These are phyloP conservation scores for Paguma larvata DNA, from an alignment of 2,797 vertebrate species.

Conservation along the genomic window DNA sequence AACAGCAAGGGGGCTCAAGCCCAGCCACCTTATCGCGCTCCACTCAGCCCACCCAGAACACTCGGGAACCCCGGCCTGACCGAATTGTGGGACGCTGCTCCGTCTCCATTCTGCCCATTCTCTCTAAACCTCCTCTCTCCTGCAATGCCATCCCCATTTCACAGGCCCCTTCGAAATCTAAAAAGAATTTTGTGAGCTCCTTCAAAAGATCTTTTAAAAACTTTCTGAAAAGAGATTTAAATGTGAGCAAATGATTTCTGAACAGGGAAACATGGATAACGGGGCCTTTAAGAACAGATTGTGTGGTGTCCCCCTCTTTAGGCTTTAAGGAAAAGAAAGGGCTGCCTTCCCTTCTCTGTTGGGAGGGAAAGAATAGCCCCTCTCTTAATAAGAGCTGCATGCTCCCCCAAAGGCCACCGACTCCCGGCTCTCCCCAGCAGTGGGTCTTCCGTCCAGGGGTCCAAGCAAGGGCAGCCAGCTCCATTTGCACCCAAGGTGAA, in stretches of 20 bases:
- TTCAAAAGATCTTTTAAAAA: background rate
- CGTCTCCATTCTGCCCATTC: background rate
- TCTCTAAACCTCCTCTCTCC: background rate
- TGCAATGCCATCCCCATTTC: background rate
- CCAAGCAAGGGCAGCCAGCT: background rate
- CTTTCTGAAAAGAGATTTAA: background rate
- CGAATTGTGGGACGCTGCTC: background rate
- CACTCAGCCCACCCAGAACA: background rate
- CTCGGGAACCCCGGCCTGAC: background rate
- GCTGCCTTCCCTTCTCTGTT: background rate
- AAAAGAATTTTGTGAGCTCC: constrained; percentile 6
- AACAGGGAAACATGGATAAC: background rate
- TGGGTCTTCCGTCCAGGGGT: background rate
- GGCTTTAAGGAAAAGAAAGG: background rate
- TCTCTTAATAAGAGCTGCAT: background rate
- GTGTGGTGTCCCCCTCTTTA: background rate
- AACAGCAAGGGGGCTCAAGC: background rate
- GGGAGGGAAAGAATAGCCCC: background rate
- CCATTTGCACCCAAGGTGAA: background rate
- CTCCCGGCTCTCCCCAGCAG: background rate
- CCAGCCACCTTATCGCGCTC: background rate
- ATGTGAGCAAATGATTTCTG: background rate
- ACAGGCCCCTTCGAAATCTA: background rate
- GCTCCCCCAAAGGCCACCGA: background rate
- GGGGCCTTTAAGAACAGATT: background rate